A percentile compares a stretch with the other conserved stretches of the same genome.
These are phyloP conservation scores for Ranitomeya imitator DNA, from an alignment of 2,113 vertebrate genomes.

Conservation along the genomic window DNA sequence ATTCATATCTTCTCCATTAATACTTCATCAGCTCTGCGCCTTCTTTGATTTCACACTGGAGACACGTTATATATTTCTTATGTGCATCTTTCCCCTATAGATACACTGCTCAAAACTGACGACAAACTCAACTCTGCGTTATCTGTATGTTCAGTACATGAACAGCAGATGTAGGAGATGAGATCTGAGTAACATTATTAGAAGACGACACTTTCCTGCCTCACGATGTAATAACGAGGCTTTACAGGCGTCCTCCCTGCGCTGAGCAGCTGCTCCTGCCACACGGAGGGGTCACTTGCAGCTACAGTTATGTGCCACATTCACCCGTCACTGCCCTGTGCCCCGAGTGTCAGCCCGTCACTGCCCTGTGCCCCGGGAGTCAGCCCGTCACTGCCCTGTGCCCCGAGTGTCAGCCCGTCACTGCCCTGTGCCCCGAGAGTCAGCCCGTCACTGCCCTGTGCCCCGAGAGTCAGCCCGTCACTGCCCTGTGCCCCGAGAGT, in stretches of 20 bases:
- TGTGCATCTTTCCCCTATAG: background rate
- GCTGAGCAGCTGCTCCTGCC: background rate
- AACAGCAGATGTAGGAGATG: background rate
- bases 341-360: too few relatives aligned
- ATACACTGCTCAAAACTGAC: background rate
- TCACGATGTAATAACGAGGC: background rate
- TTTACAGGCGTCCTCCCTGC: background rate
- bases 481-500: background rate
- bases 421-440: background rate
- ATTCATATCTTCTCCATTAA: constrained; percentile 19
- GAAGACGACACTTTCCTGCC: background rate
- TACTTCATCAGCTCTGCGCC: background rate
- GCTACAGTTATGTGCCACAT: too few relatives aligned
- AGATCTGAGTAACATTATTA: too few relatives aligned
- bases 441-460: background rate
- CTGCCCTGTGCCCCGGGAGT: background rate
- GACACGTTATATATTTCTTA: background rate
- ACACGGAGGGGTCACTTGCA: background rate
- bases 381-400: background rate
- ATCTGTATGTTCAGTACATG: background rate
- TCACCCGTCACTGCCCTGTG: too few relatives aligned
- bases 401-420: background rate
- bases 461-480: background rate
- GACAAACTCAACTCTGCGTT: background rate
- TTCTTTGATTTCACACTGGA: constrained; percentile 40